Conservation (phyloP, 1,140 invertebrate genomes). For the Trachymyrmex cornetzi region DNA sequence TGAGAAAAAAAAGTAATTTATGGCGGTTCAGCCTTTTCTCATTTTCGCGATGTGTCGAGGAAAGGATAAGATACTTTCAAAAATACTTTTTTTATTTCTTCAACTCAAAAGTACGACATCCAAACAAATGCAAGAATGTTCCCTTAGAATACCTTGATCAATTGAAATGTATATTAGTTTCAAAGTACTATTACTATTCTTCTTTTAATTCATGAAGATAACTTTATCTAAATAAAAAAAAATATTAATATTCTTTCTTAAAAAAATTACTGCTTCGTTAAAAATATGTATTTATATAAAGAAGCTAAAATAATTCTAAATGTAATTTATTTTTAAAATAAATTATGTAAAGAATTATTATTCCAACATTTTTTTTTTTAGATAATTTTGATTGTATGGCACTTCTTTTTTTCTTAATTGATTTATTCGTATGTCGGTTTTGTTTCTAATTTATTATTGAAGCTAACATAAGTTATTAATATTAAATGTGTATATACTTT, state of each 20-base stretch:
- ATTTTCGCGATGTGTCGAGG: conserved; percentile 41
- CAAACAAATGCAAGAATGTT: neutral
- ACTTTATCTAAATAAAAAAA: neutral
- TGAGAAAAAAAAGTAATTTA: conserved; percentile 51
- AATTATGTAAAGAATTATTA: too few relatives aligned
- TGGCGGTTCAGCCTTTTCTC: conserved; percentile 26
- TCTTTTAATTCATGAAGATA: neutral
- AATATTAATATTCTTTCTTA: neutral
- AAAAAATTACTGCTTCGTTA: neutral
- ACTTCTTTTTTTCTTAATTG: too few relatives aligned
- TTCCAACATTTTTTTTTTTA: too few relatives aligned
- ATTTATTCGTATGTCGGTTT: neutral
- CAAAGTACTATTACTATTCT: neutral
- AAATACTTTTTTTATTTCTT: conserved; percentile 5
- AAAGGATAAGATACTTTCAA: conserved; percentile 21
- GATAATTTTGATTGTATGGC: too few relatives aligned
- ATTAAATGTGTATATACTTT: neutral
- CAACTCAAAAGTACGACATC: neutral
- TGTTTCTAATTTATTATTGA: neutral
- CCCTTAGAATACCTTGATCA: neutral
- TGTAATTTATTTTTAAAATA: too few relatives aligned
- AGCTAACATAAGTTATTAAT: conserved; percentile 2
- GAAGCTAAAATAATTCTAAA: too few relatives aligned
- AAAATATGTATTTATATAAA: neutral
- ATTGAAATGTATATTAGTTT: neutral